Conservation (phyloP, 2,797 vertebrate genomes). For the Odontamblyopus lacepedii region DNA sequence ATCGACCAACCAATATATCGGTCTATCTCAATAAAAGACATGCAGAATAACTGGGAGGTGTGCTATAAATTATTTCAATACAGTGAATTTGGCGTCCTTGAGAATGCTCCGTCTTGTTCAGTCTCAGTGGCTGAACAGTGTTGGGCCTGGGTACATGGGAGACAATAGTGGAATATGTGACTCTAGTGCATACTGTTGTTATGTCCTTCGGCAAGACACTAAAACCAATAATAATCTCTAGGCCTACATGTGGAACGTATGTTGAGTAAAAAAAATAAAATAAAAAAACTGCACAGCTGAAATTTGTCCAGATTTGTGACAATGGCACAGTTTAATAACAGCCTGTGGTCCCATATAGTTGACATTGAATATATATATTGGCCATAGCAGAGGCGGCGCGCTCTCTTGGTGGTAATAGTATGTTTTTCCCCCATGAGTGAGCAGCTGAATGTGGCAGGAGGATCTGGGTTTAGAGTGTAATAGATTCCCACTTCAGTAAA, state of each 20-base stretch:
- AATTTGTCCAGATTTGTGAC: background rate
- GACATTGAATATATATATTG: constrained; percentile 7
- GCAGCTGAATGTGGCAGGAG: constrained; percentile 28
- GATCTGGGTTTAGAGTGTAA: constrained; percentile 51
- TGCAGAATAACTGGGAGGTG: no score
- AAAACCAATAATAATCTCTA: no score
- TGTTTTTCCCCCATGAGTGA: constrained; percentile 41
- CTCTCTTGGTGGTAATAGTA: constrained; percentile 40
- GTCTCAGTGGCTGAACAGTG: no score
- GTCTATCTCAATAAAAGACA: no score
- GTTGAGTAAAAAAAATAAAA: background rate
- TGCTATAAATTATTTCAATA: no score
- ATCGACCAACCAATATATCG: no score
- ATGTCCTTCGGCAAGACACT: no score
- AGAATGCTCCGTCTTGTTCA: no score
- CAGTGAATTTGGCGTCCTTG: no score
- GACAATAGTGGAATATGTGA: no score
- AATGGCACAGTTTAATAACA: background rate
- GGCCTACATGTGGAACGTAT: background rate
- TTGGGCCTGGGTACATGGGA: no score
- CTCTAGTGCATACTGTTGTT: no score
- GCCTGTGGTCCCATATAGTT: background rate
- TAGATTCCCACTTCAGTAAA: constrained; percentile 40
- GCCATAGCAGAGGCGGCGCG: constrained; percentile 19
- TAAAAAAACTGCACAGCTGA: background rate